phyloP scores from a whole-genome alignment of 2,888 invertebrate genomes.

The Microchrysa polita region DNA sequence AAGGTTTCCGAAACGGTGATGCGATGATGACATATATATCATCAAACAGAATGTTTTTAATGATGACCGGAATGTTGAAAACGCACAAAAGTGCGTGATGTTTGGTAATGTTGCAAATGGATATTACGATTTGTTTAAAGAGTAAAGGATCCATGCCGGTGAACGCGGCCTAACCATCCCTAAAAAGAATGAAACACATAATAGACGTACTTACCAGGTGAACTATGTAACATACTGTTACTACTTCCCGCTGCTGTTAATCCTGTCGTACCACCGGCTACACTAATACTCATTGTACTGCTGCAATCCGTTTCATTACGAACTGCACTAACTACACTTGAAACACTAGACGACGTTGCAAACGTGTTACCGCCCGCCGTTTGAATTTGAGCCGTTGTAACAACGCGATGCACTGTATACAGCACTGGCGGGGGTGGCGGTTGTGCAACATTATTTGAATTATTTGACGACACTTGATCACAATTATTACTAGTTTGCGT shows the following conservation, averaged over 20 bases:
- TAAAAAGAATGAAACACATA: too few relatives aligned
- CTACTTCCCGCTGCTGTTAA: conserved; percentile 44
- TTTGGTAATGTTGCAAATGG: too few relatives aligned
- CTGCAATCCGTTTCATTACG: conserved; percentile 56
- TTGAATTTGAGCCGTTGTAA: conserved; percentile 64
- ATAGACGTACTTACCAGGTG: conserved; percentile 57
- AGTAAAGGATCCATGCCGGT: neutral
- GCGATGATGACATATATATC: too few relatives aligned
- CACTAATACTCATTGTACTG: conserved; percentile 16
- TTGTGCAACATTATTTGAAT: conserved; percentile 52
- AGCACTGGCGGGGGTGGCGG: conserved; percentile 56
- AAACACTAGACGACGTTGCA: conserved; percentile 63
- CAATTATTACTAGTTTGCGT: conserved; percentile 60
- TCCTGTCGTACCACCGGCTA: conserved; percentile 9
- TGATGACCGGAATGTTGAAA: too few relatives aligned
- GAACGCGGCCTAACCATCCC: neutral
- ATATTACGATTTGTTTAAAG: neutral
- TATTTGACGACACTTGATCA: conserved; percentile 50
- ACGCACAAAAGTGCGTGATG: too few relatives aligned
- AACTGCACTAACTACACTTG: conserved; percentile 62
- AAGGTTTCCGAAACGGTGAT: conserved; percentile 40
- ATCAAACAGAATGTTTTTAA: too few relatives aligned
- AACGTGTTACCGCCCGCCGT: conserved; percentile 61
- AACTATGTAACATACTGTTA: conserved; percentile 56
- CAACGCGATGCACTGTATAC: conserved; percentile 64